Conservation (phyloP, 1,140 invertebrate genomes). For the Papilio helenus region DNA sequence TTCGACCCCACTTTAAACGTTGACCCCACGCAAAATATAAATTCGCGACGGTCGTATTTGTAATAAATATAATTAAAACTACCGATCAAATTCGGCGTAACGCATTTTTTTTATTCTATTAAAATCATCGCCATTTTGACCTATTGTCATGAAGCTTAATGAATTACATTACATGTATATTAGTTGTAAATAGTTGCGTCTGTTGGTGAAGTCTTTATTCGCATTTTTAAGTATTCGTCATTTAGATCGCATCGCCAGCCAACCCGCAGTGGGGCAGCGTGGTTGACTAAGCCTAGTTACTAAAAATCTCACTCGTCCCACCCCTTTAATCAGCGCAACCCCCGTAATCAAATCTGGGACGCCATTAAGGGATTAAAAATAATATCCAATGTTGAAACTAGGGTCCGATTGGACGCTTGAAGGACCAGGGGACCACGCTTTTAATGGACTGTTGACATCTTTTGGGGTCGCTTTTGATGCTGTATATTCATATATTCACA, state of each 20-base stretch:
- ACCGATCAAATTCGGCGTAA: background rate
- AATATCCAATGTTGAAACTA: constrained; percentile 66
- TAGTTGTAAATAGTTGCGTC: too few species aligned
- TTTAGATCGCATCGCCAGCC: too few species aligned
- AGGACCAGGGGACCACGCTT: constrained; percentile 43
- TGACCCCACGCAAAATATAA: constrained; percentile 52
- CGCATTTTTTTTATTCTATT: background rate
- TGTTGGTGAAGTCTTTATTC: too few species aligned
- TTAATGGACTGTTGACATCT: constrained; percentile 72
- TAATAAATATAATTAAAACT: constrained; percentile 37
- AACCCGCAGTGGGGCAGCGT: too few species aligned
- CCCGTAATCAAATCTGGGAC: constrained; percentile 77
- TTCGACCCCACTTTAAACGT: constrained; percentile 70
- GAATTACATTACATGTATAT: too few species aligned
- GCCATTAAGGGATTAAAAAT: constrained; percentile 81
- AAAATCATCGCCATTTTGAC: too few species aligned
- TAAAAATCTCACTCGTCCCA: constrained; percentile 55
- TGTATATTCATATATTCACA: background rate
- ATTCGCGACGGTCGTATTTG: constrained; percentile 42
- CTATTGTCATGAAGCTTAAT: too few species aligned
- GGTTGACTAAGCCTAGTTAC: too few species aligned
- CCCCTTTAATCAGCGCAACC: constrained; percentile 75
- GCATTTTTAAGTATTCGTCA: too few species aligned
- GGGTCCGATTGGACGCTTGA: constrained; percentile 58
- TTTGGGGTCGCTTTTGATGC: constrained; percentile 40